Evolutionary conservation across 35 echinoderm and acorn worm genomes (phyloP).

Genomic region (Diadema setosum): DNA sequence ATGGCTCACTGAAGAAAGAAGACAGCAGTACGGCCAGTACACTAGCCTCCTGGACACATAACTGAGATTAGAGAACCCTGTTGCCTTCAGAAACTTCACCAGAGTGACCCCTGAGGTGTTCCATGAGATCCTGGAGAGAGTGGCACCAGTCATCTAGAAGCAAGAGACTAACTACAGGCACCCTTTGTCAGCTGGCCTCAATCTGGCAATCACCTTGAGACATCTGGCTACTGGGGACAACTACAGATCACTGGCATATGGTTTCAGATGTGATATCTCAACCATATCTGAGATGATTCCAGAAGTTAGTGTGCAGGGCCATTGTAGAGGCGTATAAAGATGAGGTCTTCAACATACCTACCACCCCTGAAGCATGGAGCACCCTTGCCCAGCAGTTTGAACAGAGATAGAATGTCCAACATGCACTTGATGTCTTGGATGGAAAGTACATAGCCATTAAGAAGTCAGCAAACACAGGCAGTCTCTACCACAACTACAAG

Average conservation of each 20-base stretch:
- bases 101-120: slow-evolving; percentile 7
- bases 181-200: background rate
- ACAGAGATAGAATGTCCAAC: slow-evolving; percentile 27
- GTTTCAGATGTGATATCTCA: background rate
- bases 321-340: slow-evolving; percentile 36
- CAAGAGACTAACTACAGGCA: slow-evolving; percentile 4
- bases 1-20: slow-evolving; percentile 26
- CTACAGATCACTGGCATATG: slow-evolving; percentile 33
- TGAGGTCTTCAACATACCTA: slow-evolving; percentile 28
- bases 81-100: slow-evolving; percentile 12
- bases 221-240: slow-evolving; percentile 43
- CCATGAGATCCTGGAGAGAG: slow-evolving; percentile 28
- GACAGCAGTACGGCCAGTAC: slow-evolving; percentile 31
- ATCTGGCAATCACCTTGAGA: slow-evolving; percentile 32
- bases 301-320: slow-evolving; percentile 38
- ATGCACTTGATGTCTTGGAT: slow-evolving; percentile 31
- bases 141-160: slow-evolving; percentile 22
- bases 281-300: slow-evolving; percentile 16
- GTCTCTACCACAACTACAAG: slow-evolving; percentile 31
- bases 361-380: slow-evolving; percentile 30
- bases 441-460: slow-evolving; percentile 42
- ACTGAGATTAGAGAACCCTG: slow-evolving; percentile 12
- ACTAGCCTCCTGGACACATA: slow-evolving; percentile 19
- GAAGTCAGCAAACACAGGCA: background rate
- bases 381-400: slow-evolving; percentile 48